phyloP scores from a whole-genome alignment of 2,888 invertebrate genomes.

The Scaptomyza caliginosa region DNA sequence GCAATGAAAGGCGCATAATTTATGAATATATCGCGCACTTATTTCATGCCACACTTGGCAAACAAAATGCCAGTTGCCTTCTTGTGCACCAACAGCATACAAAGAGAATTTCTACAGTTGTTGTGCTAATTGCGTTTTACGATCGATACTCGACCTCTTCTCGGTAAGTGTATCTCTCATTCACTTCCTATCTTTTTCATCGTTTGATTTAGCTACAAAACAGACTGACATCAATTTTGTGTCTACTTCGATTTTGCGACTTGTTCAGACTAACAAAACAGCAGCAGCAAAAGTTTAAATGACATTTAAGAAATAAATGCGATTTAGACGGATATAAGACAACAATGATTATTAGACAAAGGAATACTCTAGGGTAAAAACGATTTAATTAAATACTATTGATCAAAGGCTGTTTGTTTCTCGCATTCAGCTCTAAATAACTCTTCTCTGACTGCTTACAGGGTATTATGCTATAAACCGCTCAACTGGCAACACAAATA shows the following conservation, averaged over 20 bases:
- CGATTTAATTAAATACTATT: too few relatives aligned
- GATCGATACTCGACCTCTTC: slow-evolving; percentile 10
- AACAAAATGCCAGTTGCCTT: slow-evolving; percentile 10
- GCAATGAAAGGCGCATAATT: slow-evolving; percentile 78
- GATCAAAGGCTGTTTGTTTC: too few relatives aligned
- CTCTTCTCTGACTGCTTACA: not conserved
- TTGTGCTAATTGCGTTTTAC: slow-evolving; percentile 14
- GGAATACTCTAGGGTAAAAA: too few relatives aligned
- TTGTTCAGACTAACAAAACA: not conserved
- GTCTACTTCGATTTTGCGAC: not conserved
- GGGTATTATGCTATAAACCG: slow-evolving; percentile 13
- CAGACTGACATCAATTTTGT: slow-evolving; percentile 6
- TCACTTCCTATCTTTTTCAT: not conserved
- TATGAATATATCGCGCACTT: slow-evolving; percentile 72
- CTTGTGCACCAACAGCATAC: slow-evolving; percentile 1
- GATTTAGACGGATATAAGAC: too few relatives aligned
- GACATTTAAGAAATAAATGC: too few relatives aligned
- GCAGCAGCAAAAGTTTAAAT: not conserved
- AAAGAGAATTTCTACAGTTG: not conserved
- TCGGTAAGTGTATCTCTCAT: not conserved
- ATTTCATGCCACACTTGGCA: slow-evolving; percentile 63
- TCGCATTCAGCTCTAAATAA: too few relatives aligned
- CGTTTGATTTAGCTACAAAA: not conserved
- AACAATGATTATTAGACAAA: too few relatives aligned
- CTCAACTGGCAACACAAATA: not conserved